These are phyloP conservation scores for Brienomyrus brachyistius DNA, from an alignment of 2,113 vertebrate species.

Conservation along the genomic window DNA sequence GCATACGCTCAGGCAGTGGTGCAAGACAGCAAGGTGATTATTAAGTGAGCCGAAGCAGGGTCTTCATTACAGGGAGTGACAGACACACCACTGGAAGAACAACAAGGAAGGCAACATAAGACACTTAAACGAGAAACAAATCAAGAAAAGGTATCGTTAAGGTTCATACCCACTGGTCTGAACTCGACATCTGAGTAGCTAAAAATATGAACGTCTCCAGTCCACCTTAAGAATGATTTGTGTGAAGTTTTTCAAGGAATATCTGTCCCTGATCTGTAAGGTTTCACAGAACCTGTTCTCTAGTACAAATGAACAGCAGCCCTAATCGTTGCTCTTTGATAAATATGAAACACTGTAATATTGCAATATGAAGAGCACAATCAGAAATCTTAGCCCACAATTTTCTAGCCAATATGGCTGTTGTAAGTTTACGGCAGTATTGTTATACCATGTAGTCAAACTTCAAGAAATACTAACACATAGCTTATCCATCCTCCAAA, in stretches of 20 bases:
- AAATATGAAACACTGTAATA: neutral
- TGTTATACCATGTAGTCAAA: neutral
- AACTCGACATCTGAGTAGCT: neutral
- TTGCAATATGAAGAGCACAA: neutral
- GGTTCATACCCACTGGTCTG: neutral
- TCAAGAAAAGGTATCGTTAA: neutral
- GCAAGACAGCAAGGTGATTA: conserved; percentile 20
- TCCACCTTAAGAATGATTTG: neutral
- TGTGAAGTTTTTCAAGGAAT: neutral
- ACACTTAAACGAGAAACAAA: neutral
- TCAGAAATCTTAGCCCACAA: neutral
- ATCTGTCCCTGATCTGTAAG: neutral
- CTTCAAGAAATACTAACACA: neutral
- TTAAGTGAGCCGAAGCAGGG: conserved; percentile 22
- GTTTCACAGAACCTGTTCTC: neutral
- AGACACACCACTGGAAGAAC: neutral
- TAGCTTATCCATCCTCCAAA: neutral
- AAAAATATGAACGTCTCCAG: neutral
- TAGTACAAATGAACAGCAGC: neutral
- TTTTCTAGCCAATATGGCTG: neutral
- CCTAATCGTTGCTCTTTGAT: neutral
- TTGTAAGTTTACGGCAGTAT: neutral
- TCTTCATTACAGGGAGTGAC: conserved; percentile 25
- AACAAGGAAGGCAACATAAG: no score
- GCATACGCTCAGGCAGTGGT: conserved; percentile 13